Base-by-base conservation (phyloP, 2,888 invertebrate species). In the Dolichomitus sp. region DNA sequence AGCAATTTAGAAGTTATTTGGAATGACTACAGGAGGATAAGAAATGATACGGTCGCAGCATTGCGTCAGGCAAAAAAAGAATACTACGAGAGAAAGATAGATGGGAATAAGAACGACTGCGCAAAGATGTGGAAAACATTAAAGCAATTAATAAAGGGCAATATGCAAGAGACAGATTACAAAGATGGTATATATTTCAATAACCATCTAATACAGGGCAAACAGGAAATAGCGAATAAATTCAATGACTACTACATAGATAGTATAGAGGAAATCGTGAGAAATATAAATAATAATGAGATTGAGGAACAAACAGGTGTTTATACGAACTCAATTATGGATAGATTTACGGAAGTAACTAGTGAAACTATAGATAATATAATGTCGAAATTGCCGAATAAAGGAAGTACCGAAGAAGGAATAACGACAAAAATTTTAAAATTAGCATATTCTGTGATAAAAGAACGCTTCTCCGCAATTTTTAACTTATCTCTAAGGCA, bases 61-160 rank as follows among this genome's bases (percentile, higher is more conserved):
- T 11, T 45, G 4, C 45, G 45, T 4, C 7, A 45, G 7, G 45
- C 45, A 12, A 45, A 45, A 45, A 45, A 45, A 45, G 4, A 45
- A 12, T 45, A 45, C 12, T 45, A 45, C 45, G 45, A 45, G 12
- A 9, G 7, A 14, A 48, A 48, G 14, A 48, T n/a, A 6, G 17
- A 48, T 17, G 48, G 14, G 3, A 48, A 48, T 17, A 48, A 48
- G 48, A n/a, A 48, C 12, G 4, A 48, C 48, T 11, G 17, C 14
- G 48, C 48, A 48, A 48, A 48, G n/a, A 48, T 48, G 48, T 48
- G 48, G 48, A 48, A 48, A 48, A 48, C 48, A 6, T 17, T 48
- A 17, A 48, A 48, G 14, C 11, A 5, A 48, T 14, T 48, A 48
- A 11, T 48, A 14, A 48, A n/a, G n/a, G 48, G 48, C 5, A 48